phyloP scores from a whole-genome alignment of 2,797 vertebrate genomes.

The Halcyon badia region DNA sequence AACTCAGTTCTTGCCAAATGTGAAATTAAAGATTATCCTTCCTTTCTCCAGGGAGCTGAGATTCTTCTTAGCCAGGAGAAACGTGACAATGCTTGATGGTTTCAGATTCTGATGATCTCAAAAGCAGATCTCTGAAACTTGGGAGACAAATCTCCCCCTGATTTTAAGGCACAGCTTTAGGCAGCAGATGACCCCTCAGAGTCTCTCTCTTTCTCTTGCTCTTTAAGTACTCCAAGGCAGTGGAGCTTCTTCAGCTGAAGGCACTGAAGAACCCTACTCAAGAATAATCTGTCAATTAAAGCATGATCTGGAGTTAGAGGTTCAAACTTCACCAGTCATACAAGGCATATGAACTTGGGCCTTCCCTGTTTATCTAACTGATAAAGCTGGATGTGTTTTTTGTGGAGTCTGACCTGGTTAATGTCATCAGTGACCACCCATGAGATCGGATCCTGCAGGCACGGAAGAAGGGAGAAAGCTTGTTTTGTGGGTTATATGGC shows the following conservation, averaged over 20 bases:
- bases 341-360: neutral
- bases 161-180: neutral
- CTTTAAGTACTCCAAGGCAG: neutral
- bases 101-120: neutral
- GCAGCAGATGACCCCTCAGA: neutral
- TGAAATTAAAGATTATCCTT: neutral
- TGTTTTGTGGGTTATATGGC: accelerated
- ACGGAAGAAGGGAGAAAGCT: neutral
- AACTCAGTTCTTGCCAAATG: neutral
- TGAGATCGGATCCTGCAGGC: neutral
- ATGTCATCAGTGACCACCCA: neutral
- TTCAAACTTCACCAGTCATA: neutral
- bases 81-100: neutral
- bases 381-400: neutral
- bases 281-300: neutral
- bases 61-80: neutral
- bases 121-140: neutral
- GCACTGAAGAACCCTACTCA: neutral
- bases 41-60: neutral
- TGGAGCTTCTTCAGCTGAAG: neutral
- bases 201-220: neutral
- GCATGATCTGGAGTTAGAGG: neutral
- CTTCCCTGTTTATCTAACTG: neutral
- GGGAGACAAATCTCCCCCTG: neutral
- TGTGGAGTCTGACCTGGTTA: neutral